phyloP scores from a whole-genome alignment of 2,888 invertebrate species.

The Acholoe squamosa region DNA sequence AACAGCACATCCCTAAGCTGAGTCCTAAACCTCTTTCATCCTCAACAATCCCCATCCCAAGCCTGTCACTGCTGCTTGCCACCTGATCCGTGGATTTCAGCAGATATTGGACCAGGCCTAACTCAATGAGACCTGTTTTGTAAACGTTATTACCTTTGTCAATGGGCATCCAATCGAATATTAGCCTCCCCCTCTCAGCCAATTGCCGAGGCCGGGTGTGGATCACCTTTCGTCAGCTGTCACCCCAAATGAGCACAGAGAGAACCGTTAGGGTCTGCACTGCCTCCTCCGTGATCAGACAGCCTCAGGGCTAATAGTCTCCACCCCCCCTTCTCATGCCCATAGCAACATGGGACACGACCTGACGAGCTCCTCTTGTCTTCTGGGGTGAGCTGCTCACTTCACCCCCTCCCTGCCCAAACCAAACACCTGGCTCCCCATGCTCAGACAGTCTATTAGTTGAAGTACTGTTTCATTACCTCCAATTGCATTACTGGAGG shows the following conservation, averaged over 20 bases:
- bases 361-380: not conserved
- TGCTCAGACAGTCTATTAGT: slow-evolving; percentile 15
- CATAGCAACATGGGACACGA: not conserved
- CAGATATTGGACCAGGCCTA: not conserved
- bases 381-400: not conserved
- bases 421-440: not conserved
- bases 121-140: slow-evolving; percentile 34
- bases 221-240: not conserved
- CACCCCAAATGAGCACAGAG: not conserved
- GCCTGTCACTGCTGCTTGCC: not conserved
- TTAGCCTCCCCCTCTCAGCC: slow-evolving; percentile 24
- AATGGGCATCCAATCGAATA: slow-evolving; percentile 15
- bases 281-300: not conserved
- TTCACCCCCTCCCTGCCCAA: not conserved
- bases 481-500: slow-evolving; percentile 39
- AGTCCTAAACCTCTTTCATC: not conserved
- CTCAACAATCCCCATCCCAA: not conserved
- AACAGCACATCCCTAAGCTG: slow-evolving; percentile 3
- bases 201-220: not conserved
- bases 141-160: slow-evolving; percentile 44
- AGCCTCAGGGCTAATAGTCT: not conserved
- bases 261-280: not conserved
- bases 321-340: not conserved
- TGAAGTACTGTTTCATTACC: slow-evolving; percentile 43
- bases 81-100: not conserved